A percentile compares a stretch with the other conserved stretches of the same genome.
phyloP scores from a whole-genome alignment of 2,797 vertebrate species.

The Petrocephalus sullivani region DNA sequence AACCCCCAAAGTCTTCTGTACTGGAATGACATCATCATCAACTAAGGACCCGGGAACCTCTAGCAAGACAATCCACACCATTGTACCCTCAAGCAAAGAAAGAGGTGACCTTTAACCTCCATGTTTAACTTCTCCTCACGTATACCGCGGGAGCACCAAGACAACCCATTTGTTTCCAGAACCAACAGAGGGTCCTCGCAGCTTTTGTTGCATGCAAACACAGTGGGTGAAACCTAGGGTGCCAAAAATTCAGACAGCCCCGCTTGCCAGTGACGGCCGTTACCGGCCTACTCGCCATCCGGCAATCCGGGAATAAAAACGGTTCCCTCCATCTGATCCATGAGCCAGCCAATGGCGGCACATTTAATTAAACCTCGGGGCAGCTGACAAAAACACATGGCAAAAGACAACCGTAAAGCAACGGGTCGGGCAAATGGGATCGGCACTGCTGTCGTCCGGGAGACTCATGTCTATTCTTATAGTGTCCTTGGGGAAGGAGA shows the following conservation, averaged over 20 bases:
- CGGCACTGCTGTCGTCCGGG: background rate
- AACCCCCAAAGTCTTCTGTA: background rate
- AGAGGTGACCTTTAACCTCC: background rate
- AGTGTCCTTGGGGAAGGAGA: conserved; percentile 1
- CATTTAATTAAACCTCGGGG: conserved; percentile 5
- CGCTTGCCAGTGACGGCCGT: background rate
- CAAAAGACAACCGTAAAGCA: background rate
- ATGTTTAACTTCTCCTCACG: background rate
- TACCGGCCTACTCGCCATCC: conserved; percentile 1
- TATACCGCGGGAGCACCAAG: background rate
- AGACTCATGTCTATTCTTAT: background rate
- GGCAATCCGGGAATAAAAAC: background rate
- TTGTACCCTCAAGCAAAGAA: background rate
- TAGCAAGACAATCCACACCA: background rate
- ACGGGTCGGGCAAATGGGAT: background rate
- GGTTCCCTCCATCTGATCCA: background rate
- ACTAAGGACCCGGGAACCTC: background rate
- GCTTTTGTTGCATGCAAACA: conserved; percentile 20
- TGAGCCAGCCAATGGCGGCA: background rate
- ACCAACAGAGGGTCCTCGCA: conserved; percentile 2
- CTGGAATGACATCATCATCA: background rate
- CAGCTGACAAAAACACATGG: background rate
- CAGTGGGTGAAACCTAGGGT: conserved; percentile 12
- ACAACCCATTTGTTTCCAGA: conserved; percentile 7
- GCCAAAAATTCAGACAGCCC: background rate